phyloP scores from a whole-genome alignment of 2,113 vertebrate genomes.

The Cyanoliseus patagonus region DNA sequence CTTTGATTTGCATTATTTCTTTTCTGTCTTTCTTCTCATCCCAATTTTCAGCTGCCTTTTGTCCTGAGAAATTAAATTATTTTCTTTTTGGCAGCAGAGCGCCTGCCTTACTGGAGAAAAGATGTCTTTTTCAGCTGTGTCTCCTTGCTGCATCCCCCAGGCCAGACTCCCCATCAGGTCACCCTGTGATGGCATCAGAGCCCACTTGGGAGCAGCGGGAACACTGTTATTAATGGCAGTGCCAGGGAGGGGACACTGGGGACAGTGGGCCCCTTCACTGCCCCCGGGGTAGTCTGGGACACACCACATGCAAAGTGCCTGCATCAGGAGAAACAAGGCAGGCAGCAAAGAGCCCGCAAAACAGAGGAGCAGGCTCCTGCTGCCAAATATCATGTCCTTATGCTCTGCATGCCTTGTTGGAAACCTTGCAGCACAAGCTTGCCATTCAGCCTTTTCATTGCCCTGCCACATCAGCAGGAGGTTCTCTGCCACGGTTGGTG shows the following conservation, averaged over 20 bases:
- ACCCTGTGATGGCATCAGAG: neutral
- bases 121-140: neutral
- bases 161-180: neutral
- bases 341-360: slow-evolving; percentile 20
- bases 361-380: neutral
- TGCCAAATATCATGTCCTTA: neutral
- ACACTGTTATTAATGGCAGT: accelerated
- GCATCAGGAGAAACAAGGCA: neutral
- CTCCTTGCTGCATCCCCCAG: neutral
- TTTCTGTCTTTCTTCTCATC: slow-evolving; percentile 23
- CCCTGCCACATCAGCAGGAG: neutral
- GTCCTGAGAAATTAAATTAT: slow-evolving; percentile 20
- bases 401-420: neutral
- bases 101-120: neutral
- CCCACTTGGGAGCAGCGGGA: neutral
- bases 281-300: neutral
- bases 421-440: neutral
- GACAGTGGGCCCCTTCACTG: neutral
- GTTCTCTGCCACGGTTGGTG: neutral
- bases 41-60: slow-evolving; percentile 32
- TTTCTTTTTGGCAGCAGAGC: neutral
- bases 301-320: neutral
- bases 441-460: neutral
- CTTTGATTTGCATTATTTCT: slow-evolving; percentile 44
- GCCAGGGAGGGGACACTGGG: neutral